These are phyloP conservation scores for Mormyrops attenuatus DNA, from an alignment of 2,797 vertebrate genomes.

Conservation along the genomic window DNA sequence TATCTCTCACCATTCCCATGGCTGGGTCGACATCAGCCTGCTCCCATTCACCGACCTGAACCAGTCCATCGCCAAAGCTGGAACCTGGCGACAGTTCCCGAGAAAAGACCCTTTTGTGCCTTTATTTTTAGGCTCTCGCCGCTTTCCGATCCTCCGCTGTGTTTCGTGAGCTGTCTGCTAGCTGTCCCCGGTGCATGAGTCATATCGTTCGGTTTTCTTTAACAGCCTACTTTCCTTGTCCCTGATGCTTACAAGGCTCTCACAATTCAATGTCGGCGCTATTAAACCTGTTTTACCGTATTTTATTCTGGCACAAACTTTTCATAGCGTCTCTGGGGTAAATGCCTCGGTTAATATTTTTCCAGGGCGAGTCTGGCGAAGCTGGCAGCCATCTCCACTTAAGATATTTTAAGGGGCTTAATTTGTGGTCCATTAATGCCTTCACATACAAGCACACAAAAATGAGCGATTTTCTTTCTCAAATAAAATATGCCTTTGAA, in stretches of 20 bases:
- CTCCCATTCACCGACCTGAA: background rate
- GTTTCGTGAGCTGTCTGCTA: constrained; percentile 16
- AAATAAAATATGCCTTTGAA: constrained; percentile 9
- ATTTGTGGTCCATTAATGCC: background rate
- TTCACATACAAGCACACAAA: background rate
- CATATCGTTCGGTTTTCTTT: constrained; percentile 39
- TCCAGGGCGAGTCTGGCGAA: background rate
- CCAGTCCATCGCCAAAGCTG: background rate
- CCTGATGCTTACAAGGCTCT: constrained; percentile 31
- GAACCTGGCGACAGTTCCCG: background rate
- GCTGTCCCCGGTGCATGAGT: constrained; percentile 41
- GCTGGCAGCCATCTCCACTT: background rate
- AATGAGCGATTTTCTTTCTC: background rate
- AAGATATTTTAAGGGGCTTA: background rate
- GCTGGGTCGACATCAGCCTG: background rate
- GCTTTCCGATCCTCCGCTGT: constrained; percentile 9
- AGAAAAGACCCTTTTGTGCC: background rate
- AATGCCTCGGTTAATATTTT: background rate
- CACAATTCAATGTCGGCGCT: constrained; percentile 40
- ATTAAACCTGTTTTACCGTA: constrained; percentile 26
- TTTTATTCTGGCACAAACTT: constrained; percentile 7
- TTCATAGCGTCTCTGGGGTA: background rate
- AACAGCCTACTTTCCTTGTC: constrained; percentile 17
- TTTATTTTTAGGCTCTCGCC: constrained; percentile 1
- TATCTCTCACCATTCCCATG: background rate